phyloP scores from a whole-genome alignment of 2,888 invertebrate genomes.

The Hypena proboscidalis region DNA sequence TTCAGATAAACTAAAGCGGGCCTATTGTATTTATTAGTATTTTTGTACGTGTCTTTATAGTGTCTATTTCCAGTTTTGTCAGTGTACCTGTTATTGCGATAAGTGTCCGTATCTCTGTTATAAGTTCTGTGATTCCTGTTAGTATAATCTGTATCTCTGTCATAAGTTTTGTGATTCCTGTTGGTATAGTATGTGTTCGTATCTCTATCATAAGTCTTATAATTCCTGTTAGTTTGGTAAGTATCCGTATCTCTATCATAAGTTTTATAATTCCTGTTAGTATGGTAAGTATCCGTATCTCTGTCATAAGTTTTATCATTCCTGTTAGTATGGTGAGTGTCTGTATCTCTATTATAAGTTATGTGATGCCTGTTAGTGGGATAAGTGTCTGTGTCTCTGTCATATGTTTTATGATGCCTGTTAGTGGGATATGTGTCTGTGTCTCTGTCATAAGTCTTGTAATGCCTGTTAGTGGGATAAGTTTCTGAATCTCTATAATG shows the following conservation, averaged over 20 bases:
- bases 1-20: too few relatives aligned
- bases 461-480: background rate
- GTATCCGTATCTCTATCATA: background rate
- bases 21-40: too few relatives aligned
- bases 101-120: too few relatives aligned
- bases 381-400: background rate
- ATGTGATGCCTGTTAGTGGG: background rate
- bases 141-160: background rate
- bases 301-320: background rate
- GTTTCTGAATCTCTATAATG: background rate
- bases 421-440: background rate
- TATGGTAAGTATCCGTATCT: background rate
- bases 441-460: background rate
- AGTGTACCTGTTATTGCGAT: too few relatives aligned
- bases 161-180: background rate
- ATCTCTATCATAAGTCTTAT: background rate
- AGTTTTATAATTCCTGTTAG: background rate
- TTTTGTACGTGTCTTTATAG: too few relatives aligned
- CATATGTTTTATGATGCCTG: background rate
- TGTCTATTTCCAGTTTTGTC: too few relatives aligned
- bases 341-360: background rate
- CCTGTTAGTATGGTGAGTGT: background rate
- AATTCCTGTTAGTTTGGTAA: conserved; percentile 1
- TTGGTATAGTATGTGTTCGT: background rate
- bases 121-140: background rate